A percentile compares a stretch with the other conserved stretches of the same genome.
phyloP scores from a whole-genome alignment of 2,888 invertebrate genomes.

The Stegophylla sp. region DNA sequence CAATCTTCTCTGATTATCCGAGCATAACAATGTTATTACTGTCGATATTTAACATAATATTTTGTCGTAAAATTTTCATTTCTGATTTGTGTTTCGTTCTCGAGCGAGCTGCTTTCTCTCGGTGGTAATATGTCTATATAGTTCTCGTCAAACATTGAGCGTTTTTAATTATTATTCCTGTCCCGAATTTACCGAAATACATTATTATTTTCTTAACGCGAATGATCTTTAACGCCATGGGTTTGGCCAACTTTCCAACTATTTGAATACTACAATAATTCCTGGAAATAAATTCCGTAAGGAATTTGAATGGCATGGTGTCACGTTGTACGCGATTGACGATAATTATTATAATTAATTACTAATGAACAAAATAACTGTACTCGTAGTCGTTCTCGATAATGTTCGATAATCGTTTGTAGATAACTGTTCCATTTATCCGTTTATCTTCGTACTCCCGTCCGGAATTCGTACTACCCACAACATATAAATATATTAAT shows the following conservation, averaged over 20 bases:
- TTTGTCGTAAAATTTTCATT: neutral
- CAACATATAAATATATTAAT: too few species aligned
- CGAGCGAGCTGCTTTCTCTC: neutral
- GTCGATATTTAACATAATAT: neutral
- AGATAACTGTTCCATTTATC: constrained; percentile 60
- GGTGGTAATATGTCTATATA: neutral
- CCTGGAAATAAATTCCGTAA: constrained; percentile 6
- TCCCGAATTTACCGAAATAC: too few species aligned
- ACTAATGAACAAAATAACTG: neutral
- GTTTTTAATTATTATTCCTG: neutral
- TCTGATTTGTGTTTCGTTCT: neutral
- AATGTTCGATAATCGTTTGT: neutral
- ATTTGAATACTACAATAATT: neutral
- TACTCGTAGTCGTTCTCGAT: neutral
- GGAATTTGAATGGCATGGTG: neutral
- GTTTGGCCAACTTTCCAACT: constrained; percentile 5
- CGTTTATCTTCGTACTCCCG: too few species aligned
- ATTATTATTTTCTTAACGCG: too few species aligned
- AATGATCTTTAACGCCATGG: neutral
- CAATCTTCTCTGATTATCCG: neutral
- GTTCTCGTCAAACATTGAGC: neutral
- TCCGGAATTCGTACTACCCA: too few species aligned
- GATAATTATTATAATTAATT: constrained; percentile 7
- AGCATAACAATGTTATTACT: neutral
- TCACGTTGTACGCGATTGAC: neutral